A percentile compares a stretch with the other conserved stretches of the same genome.
Evolutionary conservation across 1,140 invertebrate genomes (phyloP).

Genomic region (Dryas iulia): DNA sequence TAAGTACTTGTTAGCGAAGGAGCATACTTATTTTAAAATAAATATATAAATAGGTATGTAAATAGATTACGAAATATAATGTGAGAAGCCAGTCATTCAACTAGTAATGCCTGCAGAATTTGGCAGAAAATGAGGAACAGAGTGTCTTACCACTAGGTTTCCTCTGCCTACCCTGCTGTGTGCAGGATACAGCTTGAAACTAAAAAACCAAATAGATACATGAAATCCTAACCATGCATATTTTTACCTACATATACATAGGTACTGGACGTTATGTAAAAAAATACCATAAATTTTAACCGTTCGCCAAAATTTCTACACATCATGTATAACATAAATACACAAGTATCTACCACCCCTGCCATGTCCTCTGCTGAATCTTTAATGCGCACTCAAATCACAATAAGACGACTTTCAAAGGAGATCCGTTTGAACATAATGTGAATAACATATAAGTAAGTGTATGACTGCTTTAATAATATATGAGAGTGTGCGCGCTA

Average conservation of each 20-base stretch:
- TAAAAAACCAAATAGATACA: no score
- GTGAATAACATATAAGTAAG: constrained; percentile 27
- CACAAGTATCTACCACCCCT: constrained; percentile 9
- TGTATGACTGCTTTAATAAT: constrained; percentile 20
- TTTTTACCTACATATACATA: background rate
- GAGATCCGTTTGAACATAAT: constrained; percentile 27
- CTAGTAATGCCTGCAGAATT: no score
- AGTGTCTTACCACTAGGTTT: no score
- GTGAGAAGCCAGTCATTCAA: no score
- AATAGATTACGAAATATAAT: no score
- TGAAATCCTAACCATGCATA: background rate
- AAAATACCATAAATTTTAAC: background rate
- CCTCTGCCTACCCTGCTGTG: no score
- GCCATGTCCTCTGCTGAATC: constrained; percentile 53
- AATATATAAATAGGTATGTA: no score
- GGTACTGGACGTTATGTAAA: background rate
- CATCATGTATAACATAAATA: constrained; percentile 7
- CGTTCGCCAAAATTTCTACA: background rate
- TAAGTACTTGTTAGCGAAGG: no score
- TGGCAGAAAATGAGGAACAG: no score
- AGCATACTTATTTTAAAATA: no score
- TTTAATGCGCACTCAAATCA: constrained; percentile 61
- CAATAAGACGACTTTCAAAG: constrained; percentile 59
- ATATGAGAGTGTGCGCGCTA: constrained; percentile 11
- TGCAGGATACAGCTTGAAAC: no score